phyloP scores from a whole-genome alignment of 1,140 invertebrate genomes.

The Acromyrmex heyeri region DNA sequence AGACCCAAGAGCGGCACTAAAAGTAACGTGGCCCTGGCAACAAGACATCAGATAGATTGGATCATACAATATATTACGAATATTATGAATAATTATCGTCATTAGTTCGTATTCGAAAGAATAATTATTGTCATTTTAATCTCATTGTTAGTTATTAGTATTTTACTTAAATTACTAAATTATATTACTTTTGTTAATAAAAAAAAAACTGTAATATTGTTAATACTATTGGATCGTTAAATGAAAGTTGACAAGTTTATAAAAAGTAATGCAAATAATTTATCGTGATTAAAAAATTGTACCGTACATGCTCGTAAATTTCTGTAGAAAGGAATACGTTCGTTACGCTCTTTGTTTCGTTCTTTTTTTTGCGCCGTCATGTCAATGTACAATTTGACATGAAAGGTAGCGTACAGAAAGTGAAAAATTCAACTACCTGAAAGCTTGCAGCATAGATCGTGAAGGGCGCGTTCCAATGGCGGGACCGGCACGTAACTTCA shows the following conservation, averaged over 20 bases:
- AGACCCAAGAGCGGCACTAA: slow-evolving; percentile 94
- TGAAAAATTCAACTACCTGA: slow-evolving; percentile 87
- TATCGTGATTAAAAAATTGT: not conserved
- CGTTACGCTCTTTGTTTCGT: slow-evolving; percentile 16
- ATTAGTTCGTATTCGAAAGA: not conserved
- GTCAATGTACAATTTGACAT: slow-evolving; percentile 26
- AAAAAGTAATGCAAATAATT: slow-evolving; percentile 1
- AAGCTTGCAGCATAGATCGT: slow-evolving; percentile 91
- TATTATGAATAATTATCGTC: not conserved
- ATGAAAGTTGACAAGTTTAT: not conserved
- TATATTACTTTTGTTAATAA: not conserved
- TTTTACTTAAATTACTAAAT: not conserved
- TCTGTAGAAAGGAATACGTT: slow-evolving; percentile 3
- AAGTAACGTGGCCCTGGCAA: slow-evolving; percentile 93
- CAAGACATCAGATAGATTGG: not conserved
- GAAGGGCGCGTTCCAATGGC: slow-evolving; percentile 89
- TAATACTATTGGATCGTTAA: not conserved
- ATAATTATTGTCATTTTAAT: not conserved
- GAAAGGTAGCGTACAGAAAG: slow-evolving; percentile 14
- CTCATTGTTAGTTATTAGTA: not conserved
- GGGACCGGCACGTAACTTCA: slow-evolving; percentile 92
- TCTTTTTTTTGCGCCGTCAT: slow-evolving; percentile 3
- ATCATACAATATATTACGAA: not conserved
- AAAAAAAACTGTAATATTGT: not conserved
- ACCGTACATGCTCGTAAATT: not conserved